Evolutionary conservation across 1,140 invertebrate genomes (phyloP), one percentile per base, ranked within the genome.

Genomic region (Zaprionus ghesquierei): DNA sequence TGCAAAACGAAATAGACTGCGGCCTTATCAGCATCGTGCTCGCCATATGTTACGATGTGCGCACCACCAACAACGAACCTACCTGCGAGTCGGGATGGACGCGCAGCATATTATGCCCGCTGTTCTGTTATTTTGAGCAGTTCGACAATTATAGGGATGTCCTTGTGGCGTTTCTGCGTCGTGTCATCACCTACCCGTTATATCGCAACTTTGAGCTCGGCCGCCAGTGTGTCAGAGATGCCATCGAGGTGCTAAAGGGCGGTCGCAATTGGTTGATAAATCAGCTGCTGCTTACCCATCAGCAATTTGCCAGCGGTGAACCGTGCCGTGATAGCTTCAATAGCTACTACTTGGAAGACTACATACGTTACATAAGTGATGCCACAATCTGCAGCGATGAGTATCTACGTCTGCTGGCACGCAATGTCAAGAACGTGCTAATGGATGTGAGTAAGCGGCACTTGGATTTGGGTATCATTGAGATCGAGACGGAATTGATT

Each of bases 81-180:
- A 91, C 81, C 5, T 91, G 90, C 49, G 90, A 91, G 49, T 90
- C 89, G 1, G 81, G 75, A 5, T 91, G 90, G 90, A 91, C 90
- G 5, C 90, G 90, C 18, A 79, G 81, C 58, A 90, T 91, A 6
- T 41, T 91, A 22, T 90, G 85, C 2, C 76, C 90, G 18, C 50
- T 81, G 5, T 80, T 87, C 27, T 79, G 73, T 46, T 91, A 91
- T 51, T 91, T 90, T 33, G 90, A 91, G 41, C 84, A 89, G 20
- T 86, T 90, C 29, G 77, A 87, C 20, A 90, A 86, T 13, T 81
- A 90, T 49, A 76, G 76, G 13, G 77, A 78, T 44, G 90, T 91
- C 1, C 63, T 91, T 23, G 73, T 90, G 27, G 84, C 80, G 20
- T 91, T 91, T 20, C 20, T 91, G 38, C 75, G 90, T 2, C 81